These are phyloP conservation scores for Phyllotreta striolata DNA, from an alignment of 2,888 invertebrate species.

Conservation along the genomic window DNA sequence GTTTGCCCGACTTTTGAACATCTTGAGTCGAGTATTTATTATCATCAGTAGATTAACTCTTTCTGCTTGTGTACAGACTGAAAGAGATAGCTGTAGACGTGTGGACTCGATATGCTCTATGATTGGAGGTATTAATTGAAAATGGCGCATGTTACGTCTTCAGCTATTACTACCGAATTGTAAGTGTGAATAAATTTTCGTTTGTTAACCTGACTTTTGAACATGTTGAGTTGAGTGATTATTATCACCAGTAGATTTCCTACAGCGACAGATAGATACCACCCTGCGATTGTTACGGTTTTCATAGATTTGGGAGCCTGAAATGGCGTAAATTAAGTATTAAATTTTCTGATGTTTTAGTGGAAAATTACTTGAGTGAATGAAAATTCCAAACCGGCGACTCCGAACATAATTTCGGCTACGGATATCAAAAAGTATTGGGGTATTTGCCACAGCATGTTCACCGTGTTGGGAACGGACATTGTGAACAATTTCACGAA, in stretches of 20 bases:
- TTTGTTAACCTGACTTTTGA: constrained; percentile 71
- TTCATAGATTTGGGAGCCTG: constrained; percentile 85
- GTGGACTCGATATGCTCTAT: too few relatives aligned
- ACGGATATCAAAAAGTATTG: constrained; percentile 82
- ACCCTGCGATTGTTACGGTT: constrained; percentile 83
- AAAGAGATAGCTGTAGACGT: too few relatives aligned
- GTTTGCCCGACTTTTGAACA: too few relatives aligned
- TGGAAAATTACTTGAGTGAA: constrained; percentile 73
- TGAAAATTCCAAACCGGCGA: constrained; percentile 84
- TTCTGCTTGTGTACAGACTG: too few relatives aligned
- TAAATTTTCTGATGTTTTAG: constrained; percentile 4
- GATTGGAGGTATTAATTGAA: too few relatives aligned
- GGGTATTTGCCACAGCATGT: constrained; percentile 78
- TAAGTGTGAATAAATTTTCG: constrained; percentile 1
- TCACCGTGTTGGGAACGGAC: constrained; percentile 71
- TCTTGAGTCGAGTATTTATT: too few relatives aligned
- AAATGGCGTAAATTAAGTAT: constrained; percentile 34
- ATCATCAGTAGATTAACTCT: too few relatives aligned
- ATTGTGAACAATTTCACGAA: constrained; percentile 68
- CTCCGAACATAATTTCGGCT: constrained; percentile 84
- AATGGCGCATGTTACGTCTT: too few relatives aligned
- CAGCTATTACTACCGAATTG: too few relatives aligned
- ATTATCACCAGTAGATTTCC: constrained; percentile 83
- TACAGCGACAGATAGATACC: constrained; percentile 82
- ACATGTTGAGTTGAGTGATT: constrained; percentile 71